Evolutionary conservation across 2,888 invertebrate species (phyloP).

Genomic region (Volucella bombylans): DNA sequence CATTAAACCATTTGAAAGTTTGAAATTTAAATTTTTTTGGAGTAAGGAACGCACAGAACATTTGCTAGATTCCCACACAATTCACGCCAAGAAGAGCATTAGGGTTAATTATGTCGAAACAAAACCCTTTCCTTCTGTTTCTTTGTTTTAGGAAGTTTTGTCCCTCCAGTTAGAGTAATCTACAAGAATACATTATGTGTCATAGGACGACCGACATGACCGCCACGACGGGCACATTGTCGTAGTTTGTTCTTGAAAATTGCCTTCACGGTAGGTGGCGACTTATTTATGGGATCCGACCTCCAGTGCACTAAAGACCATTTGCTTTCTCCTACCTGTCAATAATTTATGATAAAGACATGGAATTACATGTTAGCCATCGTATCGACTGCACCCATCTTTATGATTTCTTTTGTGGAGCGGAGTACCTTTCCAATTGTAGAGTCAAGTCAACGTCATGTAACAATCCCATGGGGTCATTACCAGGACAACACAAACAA

Average conservation of each 20-base stretch:
- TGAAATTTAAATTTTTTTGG: slow-evolving; percentile 56
- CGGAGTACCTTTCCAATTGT: slow-evolving; percentile 44
- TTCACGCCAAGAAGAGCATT: slow-evolving; percentile 65
- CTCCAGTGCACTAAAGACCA: slow-evolving; percentile 32
- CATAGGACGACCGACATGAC: slow-evolving; percentile 2
- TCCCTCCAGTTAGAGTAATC: slow-evolving; percentile 14
- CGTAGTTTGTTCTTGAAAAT: slow-evolving; percentile 41
- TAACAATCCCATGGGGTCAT: slow-evolving; percentile 63
- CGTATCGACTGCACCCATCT: slow-evolving; percentile 64
- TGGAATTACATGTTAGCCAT: slow-evolving; percentile 57
- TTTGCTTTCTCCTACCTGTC: slow-evolving; percentile 64
- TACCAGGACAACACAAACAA: slow-evolving; percentile 57
- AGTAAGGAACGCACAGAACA: slow-evolving; percentile 34
- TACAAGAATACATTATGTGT: slow-evolving; percentile 33
- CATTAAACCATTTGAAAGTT: slow-evolving; percentile 25
- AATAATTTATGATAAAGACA: slow-evolving; percentile 72
- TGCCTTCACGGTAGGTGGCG: slow-evolving; percentile 65
- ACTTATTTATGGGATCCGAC: slow-evolving; percentile 51
- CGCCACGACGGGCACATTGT: neutral
- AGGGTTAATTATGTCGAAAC: slow-evolving; percentile 67
- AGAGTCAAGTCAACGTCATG: neutral
- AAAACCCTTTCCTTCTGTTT: slow-evolving; percentile 65
- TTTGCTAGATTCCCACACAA: slow-evolving; percentile 70
- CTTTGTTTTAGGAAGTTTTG: slow-evolving; percentile 30
- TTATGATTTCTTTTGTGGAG: slow-evolving; percentile 42